Evolutionary conservation across 1,140 invertebrate species (phyloP), one percentile per base, ranked within the genome.

Genomic region (Daktulosphaira vitifoliae): DNA sequence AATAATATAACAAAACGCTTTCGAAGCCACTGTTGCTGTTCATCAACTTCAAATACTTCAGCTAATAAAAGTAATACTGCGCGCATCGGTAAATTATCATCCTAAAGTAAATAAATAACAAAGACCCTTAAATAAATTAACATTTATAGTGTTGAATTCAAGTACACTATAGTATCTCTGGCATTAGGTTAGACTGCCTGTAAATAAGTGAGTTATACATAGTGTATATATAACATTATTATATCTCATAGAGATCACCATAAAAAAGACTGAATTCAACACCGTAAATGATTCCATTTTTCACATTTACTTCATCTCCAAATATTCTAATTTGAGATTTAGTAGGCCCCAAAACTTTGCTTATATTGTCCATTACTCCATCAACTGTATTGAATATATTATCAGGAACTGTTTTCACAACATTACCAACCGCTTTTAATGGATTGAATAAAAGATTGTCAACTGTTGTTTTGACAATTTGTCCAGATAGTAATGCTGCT

Each of bases 41-140:
- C 84, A 76, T 89, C 86, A 46, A 94, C 76, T 74, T 94, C 91
- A 77, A 95, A 95, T 3, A 95, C 86, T 80, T 95, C 92, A 73
- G 94, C 90, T 81, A 94, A 86, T 46, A 95, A 74, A 2, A 93
- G 75, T 37, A 95, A 74, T 76, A 94, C 83, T 68, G 94, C 90
- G 69, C 89, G 79, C 53, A 94, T 74, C 15, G 91, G 91, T 76
- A 94, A 90, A 76, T 90, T 92, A 71, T 92, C 88, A 69, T 78
- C 82, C 83, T 84, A 46, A 51, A 54, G 66, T 39, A 9, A 23
- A 65, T 26, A 46, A 48, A 66, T 39, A n/a, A n/a, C n/a, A n/a
- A n/a, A n/a, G n/a, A n/a, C n/a, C n/a, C n/a, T n/a, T n/a, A n/a
- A n/a, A n/a, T n/a, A n/a, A n/a, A n/a, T n/a, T n/a, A n/a, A n/a